Evolutionary conservation across 2,888 invertebrate species (phyloP).

Genomic region (Allacma fusca): DNA sequence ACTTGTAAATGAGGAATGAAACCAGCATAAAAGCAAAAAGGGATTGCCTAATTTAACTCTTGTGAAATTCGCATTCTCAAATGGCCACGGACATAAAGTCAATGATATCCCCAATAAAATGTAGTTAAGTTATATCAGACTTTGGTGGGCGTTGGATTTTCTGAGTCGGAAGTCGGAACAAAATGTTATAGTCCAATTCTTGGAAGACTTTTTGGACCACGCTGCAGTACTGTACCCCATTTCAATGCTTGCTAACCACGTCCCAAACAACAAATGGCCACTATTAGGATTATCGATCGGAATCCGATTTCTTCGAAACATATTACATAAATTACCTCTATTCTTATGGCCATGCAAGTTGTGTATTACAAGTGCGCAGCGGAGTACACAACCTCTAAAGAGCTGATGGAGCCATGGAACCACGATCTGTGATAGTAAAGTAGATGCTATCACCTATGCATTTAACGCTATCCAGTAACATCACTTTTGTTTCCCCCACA

Average conservation of each 20-base stretch:
- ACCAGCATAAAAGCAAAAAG: too few species aligned
- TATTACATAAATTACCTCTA: constrained; percentile 47
- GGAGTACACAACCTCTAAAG: too few species aligned
- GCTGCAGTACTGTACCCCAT: background rate
- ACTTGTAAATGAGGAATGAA: too few species aligned
- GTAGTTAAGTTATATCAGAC: too few species aligned
- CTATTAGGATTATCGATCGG: constrained; percentile 48
- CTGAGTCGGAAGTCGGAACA: background rate
- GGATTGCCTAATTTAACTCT: too few species aligned
- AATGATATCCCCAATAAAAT: too few species aligned
- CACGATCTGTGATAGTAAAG: background rate
- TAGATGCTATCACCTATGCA: constrained; percentile 30
- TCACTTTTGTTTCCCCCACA: constrained; percentile 18
- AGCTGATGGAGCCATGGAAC: background rate
- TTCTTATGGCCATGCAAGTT: background rate
- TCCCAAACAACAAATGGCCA: constrained; percentile 45
- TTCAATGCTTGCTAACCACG: constrained; percentile 21
- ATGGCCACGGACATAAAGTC: too few species aligned
- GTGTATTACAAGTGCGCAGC: too few species aligned
- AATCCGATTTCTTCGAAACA: constrained; percentile 43
- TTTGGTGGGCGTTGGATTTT: background rate
- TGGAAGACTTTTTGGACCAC: background rate
- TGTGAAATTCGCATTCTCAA: too few species aligned
- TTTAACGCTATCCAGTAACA: constrained; percentile 26
- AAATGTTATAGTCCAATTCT: background rate